Evolutionary conservation across 2,888 invertebrate species (phyloP).

Genomic region (Leptinotarsa juncta): DNA sequence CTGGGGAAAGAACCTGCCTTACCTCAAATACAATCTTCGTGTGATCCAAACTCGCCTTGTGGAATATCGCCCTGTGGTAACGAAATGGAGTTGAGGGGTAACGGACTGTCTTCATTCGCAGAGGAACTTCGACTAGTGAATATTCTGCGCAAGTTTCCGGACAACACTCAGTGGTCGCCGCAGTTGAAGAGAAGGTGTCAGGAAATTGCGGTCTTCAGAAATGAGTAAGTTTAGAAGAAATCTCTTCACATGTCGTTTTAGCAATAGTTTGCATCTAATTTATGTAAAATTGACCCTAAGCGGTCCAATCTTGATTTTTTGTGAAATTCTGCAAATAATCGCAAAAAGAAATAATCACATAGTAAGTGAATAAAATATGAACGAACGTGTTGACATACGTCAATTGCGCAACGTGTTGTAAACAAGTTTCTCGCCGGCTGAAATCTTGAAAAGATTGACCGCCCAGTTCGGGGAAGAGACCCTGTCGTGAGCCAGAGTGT

Average conservation of each 20-base stretch:
- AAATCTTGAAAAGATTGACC: too few species aligned
- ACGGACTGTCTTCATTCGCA: neutral
- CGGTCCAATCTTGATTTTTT: too few species aligned
- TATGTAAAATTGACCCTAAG: too few species aligned
- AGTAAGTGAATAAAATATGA: too few species aligned
- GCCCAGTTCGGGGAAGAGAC: too few species aligned
- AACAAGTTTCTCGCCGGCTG: too few species aligned
- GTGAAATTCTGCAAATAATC: too few species aligned
- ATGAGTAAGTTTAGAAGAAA: neutral
- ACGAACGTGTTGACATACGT: too few species aligned
- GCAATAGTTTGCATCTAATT: neutral
- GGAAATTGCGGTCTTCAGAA: constrained; percentile 6
- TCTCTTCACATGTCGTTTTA: neutral
- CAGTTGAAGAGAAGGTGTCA: constrained; percentile 1
- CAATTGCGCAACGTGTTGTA: too few species aligned
- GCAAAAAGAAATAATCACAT: too few species aligned
- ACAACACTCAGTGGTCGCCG: neutral
- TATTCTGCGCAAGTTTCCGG: neutral
- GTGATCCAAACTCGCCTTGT: neutral
- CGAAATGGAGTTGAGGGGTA: neutral
- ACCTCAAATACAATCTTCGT: neutral
- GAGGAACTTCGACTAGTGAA: neutral
- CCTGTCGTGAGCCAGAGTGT: too few species aligned
- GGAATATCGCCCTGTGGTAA: neutral
- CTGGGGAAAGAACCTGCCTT: neutral